A percentile compares a stretch with the other conserved stretches of the same genome.
Evolutionary conservation across 2,113 vertebrate species (phyloP).

Genomic region (Nanorana parkeri): DNA sequence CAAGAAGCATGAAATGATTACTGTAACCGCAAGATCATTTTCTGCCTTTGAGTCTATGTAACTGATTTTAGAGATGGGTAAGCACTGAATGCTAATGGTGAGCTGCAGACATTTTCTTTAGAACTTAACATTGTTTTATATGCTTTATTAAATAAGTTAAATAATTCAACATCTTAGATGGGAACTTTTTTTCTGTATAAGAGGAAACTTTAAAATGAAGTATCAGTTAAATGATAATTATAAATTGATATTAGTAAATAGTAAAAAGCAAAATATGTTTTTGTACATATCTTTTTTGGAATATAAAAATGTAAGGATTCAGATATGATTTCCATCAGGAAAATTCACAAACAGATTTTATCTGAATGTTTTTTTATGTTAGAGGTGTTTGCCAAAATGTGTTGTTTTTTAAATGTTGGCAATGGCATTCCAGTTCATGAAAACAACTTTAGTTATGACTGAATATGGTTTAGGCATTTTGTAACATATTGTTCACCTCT

Average conservation of each 20-base stretch:
- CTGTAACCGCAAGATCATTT: constrained; percentile 31
- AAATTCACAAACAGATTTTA: too few species aligned
- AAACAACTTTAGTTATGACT: too few species aligned
- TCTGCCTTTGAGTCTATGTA: background rate
- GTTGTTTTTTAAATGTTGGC: too few species aligned
- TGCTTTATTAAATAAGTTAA: background rate
- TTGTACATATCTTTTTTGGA: too few species aligned
- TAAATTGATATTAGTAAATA: background rate
- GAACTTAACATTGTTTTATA: background rate
- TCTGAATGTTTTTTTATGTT: too few species aligned
- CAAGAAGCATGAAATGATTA: constrained; percentile 33
- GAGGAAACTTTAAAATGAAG: background rate
- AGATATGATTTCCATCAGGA: too few species aligned
- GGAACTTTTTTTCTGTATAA: constrained; percentile 7
- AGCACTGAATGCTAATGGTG: constrained; percentile 30
- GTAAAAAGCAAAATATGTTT: too few species aligned
- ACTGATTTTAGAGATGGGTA: constrained; percentile 39
- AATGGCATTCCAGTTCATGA: too few species aligned
- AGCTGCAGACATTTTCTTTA: constrained; percentile 4
- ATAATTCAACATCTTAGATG: background rate
- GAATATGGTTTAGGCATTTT: too few species aligned
- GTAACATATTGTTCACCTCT: too few species aligned
- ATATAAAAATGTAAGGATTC: too few species aligned
- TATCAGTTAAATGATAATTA: background rate
- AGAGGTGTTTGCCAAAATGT: too few species aligned